Conservation (phyloP, 23 tunicate genomes). For the Aplidium turbinatum region DNA sequence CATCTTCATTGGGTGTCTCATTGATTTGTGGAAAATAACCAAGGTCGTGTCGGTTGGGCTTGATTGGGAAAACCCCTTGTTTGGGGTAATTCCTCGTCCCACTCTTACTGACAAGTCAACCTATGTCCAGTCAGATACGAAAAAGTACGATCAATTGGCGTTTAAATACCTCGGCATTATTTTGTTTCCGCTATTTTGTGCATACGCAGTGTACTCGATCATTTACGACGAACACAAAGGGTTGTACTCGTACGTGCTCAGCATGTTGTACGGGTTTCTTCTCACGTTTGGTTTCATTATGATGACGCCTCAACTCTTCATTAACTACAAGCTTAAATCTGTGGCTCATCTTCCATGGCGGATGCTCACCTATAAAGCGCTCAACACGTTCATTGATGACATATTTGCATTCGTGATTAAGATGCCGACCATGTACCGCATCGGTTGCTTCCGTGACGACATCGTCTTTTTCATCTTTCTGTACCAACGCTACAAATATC, state of each 20-base stretch:
- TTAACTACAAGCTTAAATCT: slow-evolving; percentile 96
- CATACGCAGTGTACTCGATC: slow-evolving; percentile 78
- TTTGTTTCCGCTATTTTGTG: slow-evolving; percentile 75
- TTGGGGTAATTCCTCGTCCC: slow-evolving; percentile 66
- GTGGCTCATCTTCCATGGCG: slow-evolving; percentile 99
- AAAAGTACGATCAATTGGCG: slow-evolving; percentile 90
- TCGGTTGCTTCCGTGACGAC: slow-evolving; percentile 93
- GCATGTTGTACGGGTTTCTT: slow-evolving; percentile 89
- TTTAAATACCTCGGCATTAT: slow-evolving; percentile 89
- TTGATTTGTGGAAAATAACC: slow-evolving; percentile 95
- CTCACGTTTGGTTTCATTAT: slow-evolving; percentile 94
- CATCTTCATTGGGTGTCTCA: slow-evolving; percentile 82
- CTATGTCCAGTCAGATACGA: slow-evolving; percentile 86
- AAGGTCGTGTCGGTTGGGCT: slow-evolving; percentile 78
- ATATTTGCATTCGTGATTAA: slow-evolving; percentile 95
- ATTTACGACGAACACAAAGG: slow-evolving; percentile 94
- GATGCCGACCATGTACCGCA: slow-evolving; percentile 97
- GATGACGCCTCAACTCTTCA: slow-evolving; percentile 99
- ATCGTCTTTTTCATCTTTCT: slow-evolving; percentile 92
- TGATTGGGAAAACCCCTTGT: slow-evolving; percentile 37
- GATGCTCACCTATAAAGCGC: slow-evolving; percentile 97
- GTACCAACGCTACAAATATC: slow-evolving; percentile 83
- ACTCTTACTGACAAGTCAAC: slow-evolving; percentile 85
- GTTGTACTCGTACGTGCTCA: slow-evolving; percentile 68
- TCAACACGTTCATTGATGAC: slow-evolving; percentile 98